Percentiles rank a stretch among this genome's conserved stretches.
Conservation (phyloP, 2,888 invertebrate species). For the Leptinotarsa juncta region DNA sequence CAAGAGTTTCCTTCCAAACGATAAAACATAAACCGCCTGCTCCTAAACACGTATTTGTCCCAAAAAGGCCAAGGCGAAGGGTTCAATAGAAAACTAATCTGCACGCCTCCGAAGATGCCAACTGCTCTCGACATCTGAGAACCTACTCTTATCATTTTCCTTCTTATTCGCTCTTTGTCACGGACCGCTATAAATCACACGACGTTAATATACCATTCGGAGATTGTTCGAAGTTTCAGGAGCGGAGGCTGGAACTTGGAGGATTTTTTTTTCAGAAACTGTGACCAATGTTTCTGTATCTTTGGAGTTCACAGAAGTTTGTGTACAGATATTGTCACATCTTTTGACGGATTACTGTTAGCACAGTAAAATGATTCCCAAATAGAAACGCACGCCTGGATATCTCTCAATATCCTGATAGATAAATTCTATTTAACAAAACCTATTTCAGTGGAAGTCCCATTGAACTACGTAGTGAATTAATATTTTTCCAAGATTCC, state of each 20-base stretch:
- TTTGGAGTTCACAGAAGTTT: no score
- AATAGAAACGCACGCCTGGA: no score
- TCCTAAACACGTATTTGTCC: constrained; percentile 24
- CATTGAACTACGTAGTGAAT: no score
- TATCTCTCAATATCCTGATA: no score
- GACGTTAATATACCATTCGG: constrained; percentile 53
- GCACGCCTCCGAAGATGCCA: constrained; percentile 48
- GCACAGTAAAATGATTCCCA: no score
- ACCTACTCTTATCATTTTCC: constrained; percentile 57
- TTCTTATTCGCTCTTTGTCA: constrained; percentile 58
- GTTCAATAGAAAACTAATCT: constrained; percentile 51
- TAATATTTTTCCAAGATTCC: no score
- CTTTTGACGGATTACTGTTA: no score
- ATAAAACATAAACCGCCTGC: constrained; percentile 16
- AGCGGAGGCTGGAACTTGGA: not conserved
- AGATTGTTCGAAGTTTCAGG: constrained; percentile 31
- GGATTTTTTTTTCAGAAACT: constrained; percentile 1
- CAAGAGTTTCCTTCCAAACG: not conserved
- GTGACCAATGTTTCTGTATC: not conserved
- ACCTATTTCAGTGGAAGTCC: no score
- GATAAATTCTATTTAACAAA: no score
- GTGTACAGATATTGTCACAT: no score
- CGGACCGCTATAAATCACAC: constrained; percentile 57
- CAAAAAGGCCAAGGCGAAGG: constrained; percentile 25
- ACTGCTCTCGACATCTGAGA: constrained; percentile 51